Conservation (phyloP, 2,888 invertebrate species). For the Stegophylla sp. region DNA sequence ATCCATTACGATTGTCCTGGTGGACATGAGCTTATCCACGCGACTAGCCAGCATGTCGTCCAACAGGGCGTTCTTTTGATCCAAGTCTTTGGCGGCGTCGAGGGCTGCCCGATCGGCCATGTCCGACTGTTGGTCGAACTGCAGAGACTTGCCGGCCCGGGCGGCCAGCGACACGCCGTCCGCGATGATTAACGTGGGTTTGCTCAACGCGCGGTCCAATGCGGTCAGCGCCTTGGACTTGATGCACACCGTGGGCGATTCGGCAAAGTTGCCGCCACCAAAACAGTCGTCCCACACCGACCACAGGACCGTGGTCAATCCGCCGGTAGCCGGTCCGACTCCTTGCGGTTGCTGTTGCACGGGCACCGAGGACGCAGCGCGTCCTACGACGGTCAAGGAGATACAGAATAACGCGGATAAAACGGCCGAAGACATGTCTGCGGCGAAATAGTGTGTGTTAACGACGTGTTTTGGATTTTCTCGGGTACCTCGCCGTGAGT, state of each 20-base stretch:
- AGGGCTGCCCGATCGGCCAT: constrained; percentile 56
- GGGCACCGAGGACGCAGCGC: not conserved
- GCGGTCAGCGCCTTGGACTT: constrained; percentile 39
- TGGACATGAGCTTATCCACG: constrained; percentile 34
- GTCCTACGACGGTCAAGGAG: not conserved
- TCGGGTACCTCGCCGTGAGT: not conserved
- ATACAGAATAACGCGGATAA: not conserved
- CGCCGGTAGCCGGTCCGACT: not conserved
- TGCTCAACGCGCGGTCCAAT: constrained; percentile 24
- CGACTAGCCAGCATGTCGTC: constrained; percentile 39
- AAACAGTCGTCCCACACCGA: constrained; percentile 32
- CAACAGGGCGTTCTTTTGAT: constrained; percentile 21
- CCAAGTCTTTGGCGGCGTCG: constrained; percentile 23
- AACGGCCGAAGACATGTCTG: not conserved
- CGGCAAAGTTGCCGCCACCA: constrained; percentile 29
- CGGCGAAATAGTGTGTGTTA: not conserved
- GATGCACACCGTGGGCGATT: constrained; percentile 28
- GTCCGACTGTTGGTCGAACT: constrained; percentile 53
- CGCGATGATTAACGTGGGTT: not conserved
- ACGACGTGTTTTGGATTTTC: not conserved
- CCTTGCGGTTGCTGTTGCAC: not conserved
- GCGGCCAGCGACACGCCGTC: constrained; percentile 29
- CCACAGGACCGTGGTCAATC: constrained; percentile 17
- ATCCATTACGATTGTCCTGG: constrained; percentile 38
- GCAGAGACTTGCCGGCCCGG: constrained; percentile 38